phyloP scores from a whole-genome alignment of 2,888 invertebrate species.

The Venustoraphidia nigricollis region DNA sequence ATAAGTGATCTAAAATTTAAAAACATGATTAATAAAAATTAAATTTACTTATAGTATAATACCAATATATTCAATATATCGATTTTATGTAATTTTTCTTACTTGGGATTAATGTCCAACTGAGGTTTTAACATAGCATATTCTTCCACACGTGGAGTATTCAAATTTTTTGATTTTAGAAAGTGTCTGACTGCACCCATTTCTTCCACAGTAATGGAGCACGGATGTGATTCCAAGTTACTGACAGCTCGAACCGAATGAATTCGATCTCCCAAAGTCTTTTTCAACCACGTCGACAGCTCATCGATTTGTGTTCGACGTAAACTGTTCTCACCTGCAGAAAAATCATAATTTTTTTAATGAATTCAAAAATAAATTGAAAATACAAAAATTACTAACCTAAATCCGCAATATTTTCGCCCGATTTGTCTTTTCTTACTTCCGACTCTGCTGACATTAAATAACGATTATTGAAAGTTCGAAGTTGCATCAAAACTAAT shows the following conservation, averaged over 20 bases:
- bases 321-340: constrained; percentile 48
- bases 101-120: constrained; percentile 88
- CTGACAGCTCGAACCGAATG: constrained; percentile 70
- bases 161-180: constrained; percentile 73
- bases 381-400: constrained; percentile 25
- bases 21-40: constrained; percentile 1
- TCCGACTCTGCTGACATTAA: constrained; percentile 89
- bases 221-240: constrained; percentile 78
- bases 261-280: constrained; percentile 62
- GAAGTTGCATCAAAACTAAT: constrained; percentile 77
- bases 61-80: no score
- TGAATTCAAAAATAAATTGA: not conserved
- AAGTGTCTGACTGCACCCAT: constrained; percentile 96
- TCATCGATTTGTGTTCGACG: constrained; percentile 61
- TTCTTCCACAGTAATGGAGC: constrained; percentile 88
- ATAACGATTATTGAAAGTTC: constrained; percentile 58
- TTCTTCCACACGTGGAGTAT: constrained; percentile 68
- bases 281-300: constrained; percentile 63
- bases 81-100: constrained; percentile 17
- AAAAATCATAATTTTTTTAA: constrained; percentile 2
- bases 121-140: constrained; percentile 79
- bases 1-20: constrained; percentile 59
- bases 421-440: constrained; percentile 54
- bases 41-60: not conserved
- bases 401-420: constrained; percentile 38